Evolutionary conservation across 2,113 vertebrate genomes (phyloP).

Genomic region (Galeopterus variegatus): DNA sequence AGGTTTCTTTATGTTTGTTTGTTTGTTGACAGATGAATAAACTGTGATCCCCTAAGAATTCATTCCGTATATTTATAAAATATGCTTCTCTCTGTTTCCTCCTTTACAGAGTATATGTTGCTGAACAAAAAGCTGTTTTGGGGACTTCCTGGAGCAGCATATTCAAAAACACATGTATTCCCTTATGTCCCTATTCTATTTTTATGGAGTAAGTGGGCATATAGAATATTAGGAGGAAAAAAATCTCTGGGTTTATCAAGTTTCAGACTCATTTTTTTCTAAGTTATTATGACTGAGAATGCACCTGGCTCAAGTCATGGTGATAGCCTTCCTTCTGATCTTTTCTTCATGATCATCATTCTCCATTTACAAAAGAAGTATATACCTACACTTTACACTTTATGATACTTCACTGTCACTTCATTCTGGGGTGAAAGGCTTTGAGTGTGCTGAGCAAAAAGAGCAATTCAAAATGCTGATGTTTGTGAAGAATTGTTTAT

Average conservation of each 20-base stretch:
- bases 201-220: background rate
- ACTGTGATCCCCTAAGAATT: background rate
- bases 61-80: slow-evolving; percentile 19
- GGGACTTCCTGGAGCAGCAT: background rate
- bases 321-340: background rate
- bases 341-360: background rate
- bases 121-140: background rate
- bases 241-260: background rate
- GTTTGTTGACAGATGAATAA: background rate
- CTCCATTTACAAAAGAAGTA: background rate
- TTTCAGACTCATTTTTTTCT: background rate
- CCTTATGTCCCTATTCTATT: background rate
- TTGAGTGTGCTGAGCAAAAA: background rate
- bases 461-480: background rate
- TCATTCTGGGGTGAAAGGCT: background rate
- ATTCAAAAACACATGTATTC: background rate
- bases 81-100: background rate
- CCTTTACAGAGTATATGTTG: background rate
- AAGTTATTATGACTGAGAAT: background rate
- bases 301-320: background rate
- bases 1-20: background rate
- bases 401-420: background rate
- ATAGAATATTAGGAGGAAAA: background rate
- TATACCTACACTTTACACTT: background rate
- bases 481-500: background rate